phyloP scores from a whole-genome alignment of 1,140 invertebrate species.

The Muscidifurax raptorellus region DNA sequence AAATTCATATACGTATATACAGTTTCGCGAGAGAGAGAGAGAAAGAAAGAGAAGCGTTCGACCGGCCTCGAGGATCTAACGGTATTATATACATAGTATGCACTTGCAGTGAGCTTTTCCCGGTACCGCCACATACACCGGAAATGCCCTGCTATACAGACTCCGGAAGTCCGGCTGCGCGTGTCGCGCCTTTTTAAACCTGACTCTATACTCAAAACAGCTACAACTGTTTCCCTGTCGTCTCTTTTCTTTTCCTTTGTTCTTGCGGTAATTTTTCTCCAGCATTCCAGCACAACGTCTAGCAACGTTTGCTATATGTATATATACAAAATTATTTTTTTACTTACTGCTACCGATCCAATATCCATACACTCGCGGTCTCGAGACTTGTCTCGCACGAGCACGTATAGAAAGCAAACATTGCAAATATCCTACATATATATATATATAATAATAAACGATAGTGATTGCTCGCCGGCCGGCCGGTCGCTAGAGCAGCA shows the following conservation, averaged over 20 bases:
- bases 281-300: neutral
- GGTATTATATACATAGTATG: neutral
- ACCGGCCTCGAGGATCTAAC: neutral
- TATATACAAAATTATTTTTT: too few species aligned
- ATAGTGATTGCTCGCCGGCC: conserved; percentile 35
- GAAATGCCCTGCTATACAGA: neutral
- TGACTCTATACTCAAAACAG: neutral
- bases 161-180: neutral
- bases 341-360: too few species aligned
- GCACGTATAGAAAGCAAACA: neutral
- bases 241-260: too few species aligned
- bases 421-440: too few species aligned
- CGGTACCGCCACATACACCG: neutral
- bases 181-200: neutral
- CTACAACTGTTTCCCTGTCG: neutral
- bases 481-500: neutral
- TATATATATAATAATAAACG: neutral
- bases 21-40: neutral
- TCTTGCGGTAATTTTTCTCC: neutral
- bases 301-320: too few species aligned
- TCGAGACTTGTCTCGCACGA: too few species aligned
- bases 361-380: too few species aligned
- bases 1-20: neutral
- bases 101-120: conserved; percentile 1
- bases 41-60: neutral